Conservation (phyloP, 2,113 vertebrate genomes). For the Otocyon megalotis region DNA sequence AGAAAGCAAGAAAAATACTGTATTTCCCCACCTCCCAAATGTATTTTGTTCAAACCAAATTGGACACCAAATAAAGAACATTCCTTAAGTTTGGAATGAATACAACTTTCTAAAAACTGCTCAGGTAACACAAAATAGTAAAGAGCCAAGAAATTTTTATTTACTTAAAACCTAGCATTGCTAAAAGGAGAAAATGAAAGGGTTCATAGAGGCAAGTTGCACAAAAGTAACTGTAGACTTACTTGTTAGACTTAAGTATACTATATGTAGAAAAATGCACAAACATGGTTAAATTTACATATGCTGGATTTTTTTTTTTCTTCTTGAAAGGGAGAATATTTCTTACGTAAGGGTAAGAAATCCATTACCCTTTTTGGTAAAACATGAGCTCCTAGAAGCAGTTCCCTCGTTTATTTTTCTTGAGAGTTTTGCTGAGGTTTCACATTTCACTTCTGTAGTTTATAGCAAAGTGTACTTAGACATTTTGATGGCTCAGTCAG, state of each 20-base stretch:
- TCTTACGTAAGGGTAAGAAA: not conserved
- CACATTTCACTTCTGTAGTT: not conserved
- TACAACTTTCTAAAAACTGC: constrained; percentile 69
- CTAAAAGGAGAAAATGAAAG: constrained; percentile 73
- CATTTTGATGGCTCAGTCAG: not conserved
- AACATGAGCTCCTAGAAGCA: not conserved
- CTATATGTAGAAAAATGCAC: constrained; percentile 9
- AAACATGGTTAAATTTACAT: constrained; percentile 29
- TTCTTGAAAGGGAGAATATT: not conserved
- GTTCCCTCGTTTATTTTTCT: not conserved
- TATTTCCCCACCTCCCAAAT: constrained; percentile 2
- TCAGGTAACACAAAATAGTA: constrained; percentile 60
- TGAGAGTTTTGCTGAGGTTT: not conserved
- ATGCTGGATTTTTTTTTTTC: not conserved
- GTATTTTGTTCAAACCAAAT: constrained; percentile 60
- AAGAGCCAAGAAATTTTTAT: constrained; percentile 43
- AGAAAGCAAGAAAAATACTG: constrained; percentile 55
- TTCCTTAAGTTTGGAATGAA: constrained; percentile 62
- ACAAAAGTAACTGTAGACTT: constrained; percentile 26
- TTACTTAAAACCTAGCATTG: constrained; percentile 60
- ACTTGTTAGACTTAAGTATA: constrained; percentile 25
- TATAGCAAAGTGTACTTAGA: not conserved
- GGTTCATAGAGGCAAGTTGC: constrained; percentile 32
- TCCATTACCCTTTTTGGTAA: not conserved
- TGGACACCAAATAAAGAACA: constrained; percentile 64